phyloP scores from a whole-genome alignment of 2,888 invertebrate genomes.

The Caradrina kadenii region DNA sequence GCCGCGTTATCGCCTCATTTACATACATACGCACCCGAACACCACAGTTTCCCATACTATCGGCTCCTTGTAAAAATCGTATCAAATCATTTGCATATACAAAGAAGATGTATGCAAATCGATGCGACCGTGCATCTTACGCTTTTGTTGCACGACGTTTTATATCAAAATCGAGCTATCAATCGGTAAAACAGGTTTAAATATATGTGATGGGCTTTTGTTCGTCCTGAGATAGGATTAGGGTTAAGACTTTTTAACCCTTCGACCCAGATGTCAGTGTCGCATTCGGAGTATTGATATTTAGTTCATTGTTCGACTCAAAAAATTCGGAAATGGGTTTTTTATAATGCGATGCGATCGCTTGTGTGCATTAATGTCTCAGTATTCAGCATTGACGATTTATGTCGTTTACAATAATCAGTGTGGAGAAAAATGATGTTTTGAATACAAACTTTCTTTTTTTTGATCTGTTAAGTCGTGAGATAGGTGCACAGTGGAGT shows the following conservation, averaged over 20 bases:
- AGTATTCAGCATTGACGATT: conserved; percentile 67
- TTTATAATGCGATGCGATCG: conserved; percentile 76
- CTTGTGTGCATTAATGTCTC: conserved; percentile 76
- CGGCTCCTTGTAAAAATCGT: conserved; percentile 77
- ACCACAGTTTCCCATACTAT: conserved; percentile 81
- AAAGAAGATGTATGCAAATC: conserved; percentile 89
- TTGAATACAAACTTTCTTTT: conserved; percentile 64
- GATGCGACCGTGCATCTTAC: conserved; percentile 74
- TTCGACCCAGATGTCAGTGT: conserved; percentile 85
- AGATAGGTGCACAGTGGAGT: conserved; percentile 34
- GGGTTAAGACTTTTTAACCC: conserved; percentile 80
- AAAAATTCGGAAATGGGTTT: conserved; percentile 84
- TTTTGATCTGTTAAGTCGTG: conserved; percentile 55
- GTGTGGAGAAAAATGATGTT: conserved; percentile 66
- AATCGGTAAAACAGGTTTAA: conserved; percentile 89
- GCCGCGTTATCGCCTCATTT: conserved; percentile 86
- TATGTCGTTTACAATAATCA: conserved; percentile 68
- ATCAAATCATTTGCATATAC: conserved; percentile 85
- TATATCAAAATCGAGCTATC: conserved; percentile 86
- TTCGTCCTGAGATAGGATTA: conserved; percentile 82
- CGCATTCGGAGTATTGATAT: conserved; percentile 80
- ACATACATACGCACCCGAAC: conserved; percentile 79
- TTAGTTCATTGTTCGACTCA: conserved; percentile 76
- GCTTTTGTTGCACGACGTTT: conserved; percentile 81
- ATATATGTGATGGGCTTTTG: conserved; percentile 82